Evolutionary conservation across 2,113 vertebrate species (phyloP).

Genomic region (Suncus etruscus): DNA sequence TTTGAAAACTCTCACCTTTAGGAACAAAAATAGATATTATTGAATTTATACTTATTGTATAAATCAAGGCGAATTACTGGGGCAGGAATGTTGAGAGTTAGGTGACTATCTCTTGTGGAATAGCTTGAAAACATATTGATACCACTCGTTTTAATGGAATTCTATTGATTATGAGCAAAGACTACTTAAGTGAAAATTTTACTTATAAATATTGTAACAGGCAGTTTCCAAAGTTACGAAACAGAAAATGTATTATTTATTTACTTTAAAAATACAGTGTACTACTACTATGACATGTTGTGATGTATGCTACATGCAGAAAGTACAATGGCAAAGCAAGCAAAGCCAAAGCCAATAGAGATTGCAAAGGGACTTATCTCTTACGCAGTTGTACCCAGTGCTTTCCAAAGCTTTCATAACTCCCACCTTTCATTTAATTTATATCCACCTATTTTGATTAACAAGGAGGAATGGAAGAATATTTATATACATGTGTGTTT

Average conservation of each 20-base stretch:
- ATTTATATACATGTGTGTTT: background rate
- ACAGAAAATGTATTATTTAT: background rate
- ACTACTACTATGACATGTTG: too few species aligned
- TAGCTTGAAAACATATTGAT: background rate
- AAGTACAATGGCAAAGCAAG: too few species aligned
- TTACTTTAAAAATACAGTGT: background rate
- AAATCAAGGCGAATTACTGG: background rate
- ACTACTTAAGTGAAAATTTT: slow-evolving; percentile 38
- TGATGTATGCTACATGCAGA: too few species aligned
- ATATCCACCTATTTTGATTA: background rate
- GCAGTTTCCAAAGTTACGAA: slow-evolving; percentile 3
- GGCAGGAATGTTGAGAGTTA: background rate
- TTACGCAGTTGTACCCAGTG: background rate
- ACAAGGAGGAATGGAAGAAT: background rate
- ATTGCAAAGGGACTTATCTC: background rate
- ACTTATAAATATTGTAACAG: slow-evolving; percentile 23
- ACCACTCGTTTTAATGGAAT: background rate
- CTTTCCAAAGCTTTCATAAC: background rate
- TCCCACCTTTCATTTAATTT: background rate
- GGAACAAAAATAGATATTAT: background rate
- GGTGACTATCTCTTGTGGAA: background rate
- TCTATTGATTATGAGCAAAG: background rate
- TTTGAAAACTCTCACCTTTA: slow-evolving; percentile 2
- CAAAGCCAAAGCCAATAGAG: background rate
- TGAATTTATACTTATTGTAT: background rate